Base-by-base conservation (phyloP, 1,140 invertebrate genomes). In the Saccostrea glomerata region DNA sequence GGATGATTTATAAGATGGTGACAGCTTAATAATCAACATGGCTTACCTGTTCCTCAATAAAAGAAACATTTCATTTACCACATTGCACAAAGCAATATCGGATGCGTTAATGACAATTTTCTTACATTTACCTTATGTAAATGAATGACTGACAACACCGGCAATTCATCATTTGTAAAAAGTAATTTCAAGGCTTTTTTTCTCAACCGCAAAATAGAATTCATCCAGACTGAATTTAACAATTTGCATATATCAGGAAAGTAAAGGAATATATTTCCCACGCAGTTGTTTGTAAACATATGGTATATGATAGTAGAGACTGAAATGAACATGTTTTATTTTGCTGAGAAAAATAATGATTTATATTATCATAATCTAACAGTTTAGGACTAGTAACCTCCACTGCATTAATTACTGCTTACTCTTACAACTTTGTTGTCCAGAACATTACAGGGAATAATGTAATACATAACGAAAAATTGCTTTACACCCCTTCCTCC, bases 11-110 rank as follows among this genome's bases (percentile, higher is more conserved):
- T 84, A 55, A 5, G 17, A 1, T 30, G 47, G 47, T 84, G 56
- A 84, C 56, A 58, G 25, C 54, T 55, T 56, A 84, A 84, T 54
- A 84, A 84, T 40, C 56, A 11, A 13, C 20, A 58, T 20, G 56
- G 83, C 56, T 56, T 84, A 84, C 56, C 17, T 70, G 85, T 23
- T 86, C 30, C 36, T 66, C 63, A 17, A 25, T 54, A 66, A 60
- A 54, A 70, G n/a, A 23, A 47, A 84, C 82, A 84, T 54, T 55
- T 56, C 40, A 55, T 54, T 84, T 84, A 20, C 40, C 40, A 23
- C 17, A 84, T n/a, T 56, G 17, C 82, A 84, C 17, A 55, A 84
- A 84, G 15, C 40, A 84, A 54, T 84, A 84, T 56, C n/a, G 55
- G 20, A 23, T 54, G 82, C 20, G 17, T 47, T 84, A 84, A 84